Conservation (phyloP, 1,140 invertebrate species). For the Halyomorpha halys region DNA sequence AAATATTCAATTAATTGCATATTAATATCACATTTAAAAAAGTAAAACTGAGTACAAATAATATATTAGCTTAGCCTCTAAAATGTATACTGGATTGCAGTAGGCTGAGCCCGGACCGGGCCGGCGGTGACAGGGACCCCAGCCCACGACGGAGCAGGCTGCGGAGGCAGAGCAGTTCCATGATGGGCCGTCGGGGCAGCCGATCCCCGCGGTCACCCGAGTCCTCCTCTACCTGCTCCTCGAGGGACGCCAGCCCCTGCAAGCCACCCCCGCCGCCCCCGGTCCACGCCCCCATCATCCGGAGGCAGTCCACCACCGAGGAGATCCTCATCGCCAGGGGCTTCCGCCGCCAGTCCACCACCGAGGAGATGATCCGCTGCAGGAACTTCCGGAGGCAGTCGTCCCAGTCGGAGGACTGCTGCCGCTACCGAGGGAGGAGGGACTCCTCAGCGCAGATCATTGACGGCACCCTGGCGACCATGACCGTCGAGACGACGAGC, state of each 20-base stretch:
- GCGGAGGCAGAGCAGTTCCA: conserved; percentile 36
- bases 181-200: conserved; percentile 35
- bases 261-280: conserved; percentile 33
- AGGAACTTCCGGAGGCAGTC: conserved; percentile 58
- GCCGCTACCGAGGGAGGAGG: conserved; percentile 59
- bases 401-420: conserved; percentile 39
- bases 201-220: conserved; percentile 51
- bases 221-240: conserved; percentile 59
- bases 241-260: conserved; percentile 41
- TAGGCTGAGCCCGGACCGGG: conserved; percentile 57
- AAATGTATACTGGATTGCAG: conserved; percentile 43
- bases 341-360: conserved; percentile 78
- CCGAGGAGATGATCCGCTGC: conserved; percentile 84
- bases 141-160: conserved; percentile 51
- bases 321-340: conserved; percentile 82
- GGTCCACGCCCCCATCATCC: conserved; percentile 55
- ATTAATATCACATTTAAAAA: too few relatives aligned
- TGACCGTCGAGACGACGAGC: conserved; percentile 84
- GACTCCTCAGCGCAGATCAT: conserved; percentile 83
- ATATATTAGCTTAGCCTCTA: too few relatives aligned
- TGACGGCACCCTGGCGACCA: conserved; percentile 81
- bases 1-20: too few relatives aligned
- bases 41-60: too few relatives aligned
- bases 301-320: conserved; percentile 80
- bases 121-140: conserved; percentile 55